phyloP scores from a whole-genome alignment of 2,113 vertebrate genomes.

The Camarhynchus parvulus region DNA sequence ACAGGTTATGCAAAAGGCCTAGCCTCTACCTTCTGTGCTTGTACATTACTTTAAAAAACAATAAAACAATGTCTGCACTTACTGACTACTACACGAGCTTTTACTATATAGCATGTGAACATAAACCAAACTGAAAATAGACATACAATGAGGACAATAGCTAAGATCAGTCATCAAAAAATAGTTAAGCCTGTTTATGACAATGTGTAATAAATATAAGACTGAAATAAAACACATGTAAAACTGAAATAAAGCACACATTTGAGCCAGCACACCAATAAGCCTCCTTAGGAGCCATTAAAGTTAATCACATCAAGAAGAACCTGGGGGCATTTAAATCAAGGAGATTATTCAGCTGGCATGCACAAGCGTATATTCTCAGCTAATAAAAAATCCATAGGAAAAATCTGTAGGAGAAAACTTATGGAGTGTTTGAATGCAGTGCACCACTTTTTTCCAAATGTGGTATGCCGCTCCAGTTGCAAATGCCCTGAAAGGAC shows the following conservation, averaged over 20 bases:
- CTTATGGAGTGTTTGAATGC: background rate
- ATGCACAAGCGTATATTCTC: background rate
- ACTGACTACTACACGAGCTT: background rate
- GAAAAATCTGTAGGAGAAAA: background rate
- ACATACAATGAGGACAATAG: background rate
- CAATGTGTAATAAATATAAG: background rate
- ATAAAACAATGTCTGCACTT: background rate
- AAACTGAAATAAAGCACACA: background rate
- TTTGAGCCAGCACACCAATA: background rate
- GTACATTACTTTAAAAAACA: background rate
- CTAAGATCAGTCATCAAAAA: background rate
- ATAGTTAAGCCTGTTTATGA: background rate
- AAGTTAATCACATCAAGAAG: background rate
- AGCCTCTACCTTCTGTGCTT: background rate
- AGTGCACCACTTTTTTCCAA: background rate
- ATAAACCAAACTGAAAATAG: background rate
- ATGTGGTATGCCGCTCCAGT: background rate
- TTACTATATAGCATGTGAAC: background rate
- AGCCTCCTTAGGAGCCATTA: background rate
- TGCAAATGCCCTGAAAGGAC: background rate
- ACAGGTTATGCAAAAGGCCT: background rate
- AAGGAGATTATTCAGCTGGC: background rate
- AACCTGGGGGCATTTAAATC: background rate
- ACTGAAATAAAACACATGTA: background rate
- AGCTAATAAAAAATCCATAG: background rate